phyloP scores from a whole-genome alignment of 53 echinoderm and acorn worm species.

The Mesocentrotus franciscanus region DNA sequence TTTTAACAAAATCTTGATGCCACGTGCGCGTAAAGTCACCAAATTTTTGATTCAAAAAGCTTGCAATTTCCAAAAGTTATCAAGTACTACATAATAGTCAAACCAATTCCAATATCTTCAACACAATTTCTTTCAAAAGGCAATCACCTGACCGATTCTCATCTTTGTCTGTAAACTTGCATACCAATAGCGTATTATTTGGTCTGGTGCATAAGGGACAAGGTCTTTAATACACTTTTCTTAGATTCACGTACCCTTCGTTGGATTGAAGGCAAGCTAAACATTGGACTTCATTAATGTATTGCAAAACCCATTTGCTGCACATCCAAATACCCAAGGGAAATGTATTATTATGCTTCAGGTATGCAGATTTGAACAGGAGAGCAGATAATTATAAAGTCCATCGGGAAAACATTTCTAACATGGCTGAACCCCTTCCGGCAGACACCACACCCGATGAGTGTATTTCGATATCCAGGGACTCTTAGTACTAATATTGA shows the following conservation, averaged over 20 bases:
- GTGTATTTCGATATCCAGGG: neutral
- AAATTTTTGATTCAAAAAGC: too few relatives aligned
- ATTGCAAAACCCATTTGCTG: neutral
- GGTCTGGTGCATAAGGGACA: neutral
- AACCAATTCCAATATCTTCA: too few relatives aligned
- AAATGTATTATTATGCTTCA: neutral
- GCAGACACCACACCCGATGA: neutral
- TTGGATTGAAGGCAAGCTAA: neutral
- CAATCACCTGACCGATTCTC: too few relatives aligned
- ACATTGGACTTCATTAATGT: neutral
- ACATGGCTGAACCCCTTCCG: neutral
- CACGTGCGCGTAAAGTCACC: too few relatives aligned
- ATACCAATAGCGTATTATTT: neutral
- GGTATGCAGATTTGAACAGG: neutral
- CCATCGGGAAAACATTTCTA: neutral
- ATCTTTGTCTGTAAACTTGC: neutral
- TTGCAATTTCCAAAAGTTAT: too few relatives aligned
- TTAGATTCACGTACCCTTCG: neutral
- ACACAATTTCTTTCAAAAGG: too few relatives aligned
- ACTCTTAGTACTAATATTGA: neutral
- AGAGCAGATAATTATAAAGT: neutral
- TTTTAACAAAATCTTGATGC: too few relatives aligned
- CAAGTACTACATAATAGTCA: too few relatives aligned
- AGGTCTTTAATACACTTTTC: neutral
- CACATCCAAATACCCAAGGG: neutral